phyloP scores from a whole-genome alignment of 2,797 vertebrate genomes.

The Ctenochaetus hawaiiensis region DNA sequence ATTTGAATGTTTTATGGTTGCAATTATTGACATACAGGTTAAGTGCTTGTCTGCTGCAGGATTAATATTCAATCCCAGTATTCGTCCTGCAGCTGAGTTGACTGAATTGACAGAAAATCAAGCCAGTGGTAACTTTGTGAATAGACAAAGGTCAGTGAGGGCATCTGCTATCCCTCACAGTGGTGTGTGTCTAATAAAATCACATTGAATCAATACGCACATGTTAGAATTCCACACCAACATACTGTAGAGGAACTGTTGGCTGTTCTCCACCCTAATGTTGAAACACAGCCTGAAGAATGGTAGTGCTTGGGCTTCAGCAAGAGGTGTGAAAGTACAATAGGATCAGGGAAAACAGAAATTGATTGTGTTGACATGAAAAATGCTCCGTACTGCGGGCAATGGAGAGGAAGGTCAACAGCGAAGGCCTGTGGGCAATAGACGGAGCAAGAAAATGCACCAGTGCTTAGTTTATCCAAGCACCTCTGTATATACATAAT shows the following conservation, averaged over 20 bases:
- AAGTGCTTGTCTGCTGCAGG: conserved; percentile 29
- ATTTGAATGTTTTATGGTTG: conserved; percentile 48
- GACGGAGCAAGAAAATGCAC: conserved; percentile 42
- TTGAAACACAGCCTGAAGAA: conserved; percentile 28
- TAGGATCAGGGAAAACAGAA: conserved; percentile 45
- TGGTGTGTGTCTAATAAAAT: conserved; percentile 32
- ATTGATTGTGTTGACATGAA: conserved; percentile 66
- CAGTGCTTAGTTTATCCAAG: conserved; percentile 49
- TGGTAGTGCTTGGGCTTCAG: conserved; percentile 4
- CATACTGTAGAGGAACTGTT: not conserved
- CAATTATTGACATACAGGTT: conserved; percentile 25
- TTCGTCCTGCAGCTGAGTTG: conserved; percentile 33
- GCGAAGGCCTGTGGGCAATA: conserved; percentile 33
- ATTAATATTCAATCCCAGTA: conserved; percentile 33
- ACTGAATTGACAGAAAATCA: conserved; percentile 24
- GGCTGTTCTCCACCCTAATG: not conserved
- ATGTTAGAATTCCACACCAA: conserved; percentile 16
- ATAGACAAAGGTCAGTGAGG: conserved; percentile 33
- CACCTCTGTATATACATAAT: conserved; percentile 64
- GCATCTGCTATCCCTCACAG: conserved; percentile 12
- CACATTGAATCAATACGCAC: conserved; percentile 30
- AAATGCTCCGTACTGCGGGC: conserved; percentile 47
- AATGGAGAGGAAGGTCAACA: conserved; percentile 66
- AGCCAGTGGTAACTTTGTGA: conserved; percentile 13
- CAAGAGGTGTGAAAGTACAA: conserved; percentile 34